These are phyloP conservation scores for Peromyscus polionotus DNA, from an alignment of 2,113 vertebrate species.

Conservation along the genomic window DNA sequence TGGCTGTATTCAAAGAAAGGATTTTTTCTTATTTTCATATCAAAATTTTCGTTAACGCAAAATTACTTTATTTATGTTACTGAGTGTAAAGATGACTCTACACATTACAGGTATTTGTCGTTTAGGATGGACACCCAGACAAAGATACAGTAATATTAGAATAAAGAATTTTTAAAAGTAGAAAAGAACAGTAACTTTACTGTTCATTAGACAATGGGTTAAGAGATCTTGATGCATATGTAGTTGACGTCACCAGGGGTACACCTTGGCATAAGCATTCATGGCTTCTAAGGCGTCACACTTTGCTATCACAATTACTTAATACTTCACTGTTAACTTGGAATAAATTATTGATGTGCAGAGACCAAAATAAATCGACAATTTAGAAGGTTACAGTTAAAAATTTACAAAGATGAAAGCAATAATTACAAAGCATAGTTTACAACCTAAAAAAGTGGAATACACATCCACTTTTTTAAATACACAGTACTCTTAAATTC, in stretches of 20 bases:
- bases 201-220: not conserved
- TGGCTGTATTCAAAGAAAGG: not conserved
- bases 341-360: not conserved
- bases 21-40: not conserved
- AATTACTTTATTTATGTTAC: not conserved
- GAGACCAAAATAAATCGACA: not conserved
- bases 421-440: not conserved
- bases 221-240: not conserved
- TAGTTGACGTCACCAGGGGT: not conserved
- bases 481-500: slow-evolving; percentile 1
- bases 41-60: not conserved
- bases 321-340: not conserved
- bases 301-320: not conserved
- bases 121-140: not conserved
- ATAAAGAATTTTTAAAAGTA: not conserved
- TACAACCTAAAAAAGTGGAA: not conserved
- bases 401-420: not conserved
- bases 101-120: not conserved
- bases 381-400: not conserved
- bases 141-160: not conserved
- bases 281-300: not conserved
- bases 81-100: not conserved
- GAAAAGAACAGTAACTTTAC: too few species aligned
- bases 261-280: not conserved
- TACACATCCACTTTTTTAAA: slow-evolving; percentile 20